Evolutionary conservation across 2,888 invertebrate species (phyloP).

Genomic region (Cataglyphis rosenhaueri): DNA sequence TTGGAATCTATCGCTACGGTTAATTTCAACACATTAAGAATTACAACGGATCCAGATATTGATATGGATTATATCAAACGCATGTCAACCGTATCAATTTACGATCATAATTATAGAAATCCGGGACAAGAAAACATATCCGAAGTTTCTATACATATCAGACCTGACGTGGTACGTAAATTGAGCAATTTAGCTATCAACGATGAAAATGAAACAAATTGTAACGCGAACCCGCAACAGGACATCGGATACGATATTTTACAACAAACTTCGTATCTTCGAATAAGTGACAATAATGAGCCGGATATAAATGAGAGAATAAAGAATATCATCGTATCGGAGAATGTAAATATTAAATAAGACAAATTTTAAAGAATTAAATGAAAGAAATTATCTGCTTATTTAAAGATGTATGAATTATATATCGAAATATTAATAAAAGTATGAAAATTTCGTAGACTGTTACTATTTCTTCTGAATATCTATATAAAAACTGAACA

Average conservation of each 20-base stretch:
- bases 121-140: conserved; percentile 47
- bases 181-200: conserved; percentile 58
- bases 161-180: conserved; percentile 67
- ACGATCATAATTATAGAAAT: conserved; percentile 69
- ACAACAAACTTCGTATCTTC: conserved; percentile 60
- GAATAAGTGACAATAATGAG: conserved; percentile 54
- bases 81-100: conserved; percentile 71
- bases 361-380: conserved; percentile 72
- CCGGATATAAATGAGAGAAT: conserved; percentile 42
- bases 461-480: too few relatives aligned
- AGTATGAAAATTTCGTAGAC: too few relatives aligned
- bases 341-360: background rate
- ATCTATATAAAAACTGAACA: too few relatives aligned
- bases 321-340: conserved; percentile 15
- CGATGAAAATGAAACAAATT: conserved; percentile 12
- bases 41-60: conserved; percentile 65
- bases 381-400: conserved; percentile 74
- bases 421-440: too few relatives aligned
- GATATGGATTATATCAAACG: conserved; percentile 68
- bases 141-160: conserved; percentile 63
- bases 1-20: conserved; percentile 57
- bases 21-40: conserved; percentile 73
- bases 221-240: background rate
- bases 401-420: background rate
- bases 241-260: conserved; percentile 59